phyloP scores from a whole-genome alignment of 2,113 vertebrate genomes.

The Ellobius talpinus region DNA sequence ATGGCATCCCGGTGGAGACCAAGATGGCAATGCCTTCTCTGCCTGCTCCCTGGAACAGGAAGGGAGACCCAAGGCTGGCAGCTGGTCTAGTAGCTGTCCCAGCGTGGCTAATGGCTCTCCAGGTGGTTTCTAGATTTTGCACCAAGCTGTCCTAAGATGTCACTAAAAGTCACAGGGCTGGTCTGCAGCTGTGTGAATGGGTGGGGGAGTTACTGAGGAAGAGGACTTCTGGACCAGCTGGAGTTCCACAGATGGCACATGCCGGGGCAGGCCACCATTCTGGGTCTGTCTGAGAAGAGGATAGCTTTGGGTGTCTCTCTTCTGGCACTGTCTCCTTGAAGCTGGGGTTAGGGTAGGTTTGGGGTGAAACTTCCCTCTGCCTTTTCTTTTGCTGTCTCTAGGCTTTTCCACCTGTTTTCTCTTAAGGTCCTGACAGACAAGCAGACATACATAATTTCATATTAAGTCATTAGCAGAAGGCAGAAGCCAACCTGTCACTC shows the following conservation, averaged over 20 bases:
- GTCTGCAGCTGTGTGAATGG: background rate
- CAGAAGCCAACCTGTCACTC: background rate
- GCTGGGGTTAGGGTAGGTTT: background rate
- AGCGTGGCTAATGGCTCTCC: background rate
- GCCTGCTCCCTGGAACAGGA: background rate
- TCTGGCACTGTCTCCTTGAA: background rate
- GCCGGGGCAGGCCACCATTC: background rate
- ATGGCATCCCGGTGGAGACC: no score
- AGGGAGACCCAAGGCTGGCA: background rate
- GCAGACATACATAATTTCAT: background rate
- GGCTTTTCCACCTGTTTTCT: background rate
- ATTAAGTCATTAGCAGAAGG: accelerated
- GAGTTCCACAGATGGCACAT: accelerated
- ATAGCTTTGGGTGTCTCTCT: background rate
- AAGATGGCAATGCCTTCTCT: background rate
- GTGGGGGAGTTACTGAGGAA: accelerated
- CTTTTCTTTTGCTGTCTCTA: background rate
- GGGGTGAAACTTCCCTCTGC: background rate
- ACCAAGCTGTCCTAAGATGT: background rate
- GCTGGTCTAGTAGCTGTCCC: no score
- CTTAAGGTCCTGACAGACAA: background rate
- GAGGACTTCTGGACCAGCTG: background rate
- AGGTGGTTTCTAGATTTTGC: background rate
- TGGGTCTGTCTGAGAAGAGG: background rate
- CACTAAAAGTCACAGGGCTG: background rate